phyloP scores from a whole-genome alignment of 2,797 vertebrate species.

The Diplodus sargus region DNA sequence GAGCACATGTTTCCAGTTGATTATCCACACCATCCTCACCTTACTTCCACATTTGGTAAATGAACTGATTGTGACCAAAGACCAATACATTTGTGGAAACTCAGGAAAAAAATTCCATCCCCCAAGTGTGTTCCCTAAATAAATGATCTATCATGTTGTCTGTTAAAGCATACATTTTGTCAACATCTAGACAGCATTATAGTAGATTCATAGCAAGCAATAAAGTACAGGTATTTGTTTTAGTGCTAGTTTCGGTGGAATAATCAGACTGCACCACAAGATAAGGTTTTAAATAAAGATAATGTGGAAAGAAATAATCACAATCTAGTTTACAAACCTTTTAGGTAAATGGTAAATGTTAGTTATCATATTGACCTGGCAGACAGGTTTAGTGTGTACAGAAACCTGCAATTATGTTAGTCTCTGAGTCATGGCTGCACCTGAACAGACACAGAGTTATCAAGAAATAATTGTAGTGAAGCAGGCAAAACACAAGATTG shows the following conservation, averaged over 20 bases:
- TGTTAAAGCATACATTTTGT: neutral
- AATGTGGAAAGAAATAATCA: neutral
- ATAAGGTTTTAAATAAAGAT: neutral
- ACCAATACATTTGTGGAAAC: slow-evolving; percentile 3
- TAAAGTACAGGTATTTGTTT: neutral
- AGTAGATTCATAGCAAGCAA: neutral
- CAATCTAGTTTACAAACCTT: neutral
- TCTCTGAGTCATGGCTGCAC: slow-evolving; percentile 51
- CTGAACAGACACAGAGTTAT: slow-evolving; percentile 15
- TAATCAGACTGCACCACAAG: neutral
- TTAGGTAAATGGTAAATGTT: neutral
- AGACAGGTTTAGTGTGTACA: slow-evolving; percentile 27
- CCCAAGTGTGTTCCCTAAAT: neutral
- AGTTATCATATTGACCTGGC: neutral
- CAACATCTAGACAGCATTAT: neutral
- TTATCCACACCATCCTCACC: slow-evolving; percentile 11
- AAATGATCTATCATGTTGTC: neutral
- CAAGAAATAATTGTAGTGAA: slow-evolving; percentile 34
- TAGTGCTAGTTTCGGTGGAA: neutral
- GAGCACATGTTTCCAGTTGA: neutral
- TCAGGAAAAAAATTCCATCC: neutral
- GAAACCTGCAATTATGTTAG: slow-evolving; percentile 33
- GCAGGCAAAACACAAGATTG: slow-evolving; percentile 4
- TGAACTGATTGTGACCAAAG: neutral
- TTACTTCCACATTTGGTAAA: slow-evolving; percentile 6